phyloP scores from a whole-genome alignment of 2,888 invertebrate species.

The Tetheella fluctuosa region DNA sequence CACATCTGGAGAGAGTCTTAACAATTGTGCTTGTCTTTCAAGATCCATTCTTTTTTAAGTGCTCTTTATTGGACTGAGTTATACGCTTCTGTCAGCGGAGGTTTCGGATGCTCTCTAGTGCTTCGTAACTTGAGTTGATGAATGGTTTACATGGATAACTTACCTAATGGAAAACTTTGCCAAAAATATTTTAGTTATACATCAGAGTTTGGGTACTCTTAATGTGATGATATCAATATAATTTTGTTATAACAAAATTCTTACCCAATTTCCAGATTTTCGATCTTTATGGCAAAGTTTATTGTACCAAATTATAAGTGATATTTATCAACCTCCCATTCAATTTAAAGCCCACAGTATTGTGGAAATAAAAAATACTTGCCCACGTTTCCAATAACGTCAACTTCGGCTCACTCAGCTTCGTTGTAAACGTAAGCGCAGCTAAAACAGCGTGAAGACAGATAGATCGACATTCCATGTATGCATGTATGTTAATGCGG shows the following conservation, averaged over 20 bases:
- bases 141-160: slow-evolving; percentile 2
- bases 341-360: no score
- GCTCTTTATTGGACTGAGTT: slow-evolving; percentile 68
- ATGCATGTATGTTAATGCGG: slow-evolving; percentile 39
- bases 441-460: slow-evolving; percentile 27
- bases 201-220: not conserved
- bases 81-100: slow-evolving; percentile 27
- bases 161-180: not conserved
- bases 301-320: no score
- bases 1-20: slow-evolving; percentile 57
- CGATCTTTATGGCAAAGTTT: no score
- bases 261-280: no score
- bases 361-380: no score
- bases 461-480: slow-evolving; percentile 20
- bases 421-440: slow-evolving; percentile 7
- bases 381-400: not conserved
- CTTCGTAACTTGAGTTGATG: slow-evolving; percentile 5
- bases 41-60: slow-evolving; percentile 66
- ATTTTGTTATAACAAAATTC: not conserved
- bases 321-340: no score
- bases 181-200: not conserved
- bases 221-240: not conserved
- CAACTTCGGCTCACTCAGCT: not conserved
- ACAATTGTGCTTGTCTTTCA: slow-evolving; percentile 62
- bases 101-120: not conserved